Percentiles rank a stretch among this genome's conserved stretches.
Conservation (phyloP, 2,797 vertebrate genomes). For the Protonibea diacanthus region DNA sequence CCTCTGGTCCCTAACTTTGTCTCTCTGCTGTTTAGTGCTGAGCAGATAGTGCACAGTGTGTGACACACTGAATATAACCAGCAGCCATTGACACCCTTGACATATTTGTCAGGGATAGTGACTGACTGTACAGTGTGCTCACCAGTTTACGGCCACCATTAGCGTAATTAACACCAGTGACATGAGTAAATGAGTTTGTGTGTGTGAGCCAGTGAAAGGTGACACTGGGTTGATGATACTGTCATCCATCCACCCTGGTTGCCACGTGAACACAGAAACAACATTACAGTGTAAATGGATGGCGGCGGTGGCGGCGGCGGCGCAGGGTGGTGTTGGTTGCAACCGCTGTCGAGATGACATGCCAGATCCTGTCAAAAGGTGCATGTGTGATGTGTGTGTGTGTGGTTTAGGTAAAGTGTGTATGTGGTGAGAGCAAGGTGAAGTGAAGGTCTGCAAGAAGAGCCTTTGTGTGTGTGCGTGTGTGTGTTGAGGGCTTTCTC, state of each 20-base stretch:
- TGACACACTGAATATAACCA: conserved; percentile 6
- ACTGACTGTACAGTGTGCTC: conserved; percentile 9
- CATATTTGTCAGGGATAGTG: conserved; percentile 14
- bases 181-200: conserved; percentile 48
- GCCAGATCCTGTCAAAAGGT: conserved; percentile 52
- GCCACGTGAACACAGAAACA: conserved; percentile 59
- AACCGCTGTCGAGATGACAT: conserved; percentile 35
- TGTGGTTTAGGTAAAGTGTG: not conserved
- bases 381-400: conserved; percentile 27
- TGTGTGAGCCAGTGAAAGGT: conserved; percentile 64
- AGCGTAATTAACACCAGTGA: conserved; percentile 76
- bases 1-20: not conserved
- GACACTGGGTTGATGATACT: conserved; percentile 59
- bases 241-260: conserved; percentile 58
- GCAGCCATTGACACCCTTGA: not conserved
- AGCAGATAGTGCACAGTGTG: not conserved
- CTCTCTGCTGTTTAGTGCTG: not conserved
- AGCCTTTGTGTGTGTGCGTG: conserved; percentile 16
- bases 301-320: conserved; percentile 31
- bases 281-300: conserved; percentile 53
- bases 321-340: conserved; percentile 47
- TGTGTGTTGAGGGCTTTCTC: conserved; percentile 20
- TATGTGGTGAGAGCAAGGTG: conserved; percentile 27
- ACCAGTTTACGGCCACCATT: conserved; percentile 53
- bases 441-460: conserved; percentile 26